Base-by-base conservation (phyloP, 2,113 vertebrate species). In the Charadrius vociferus region DNA sequence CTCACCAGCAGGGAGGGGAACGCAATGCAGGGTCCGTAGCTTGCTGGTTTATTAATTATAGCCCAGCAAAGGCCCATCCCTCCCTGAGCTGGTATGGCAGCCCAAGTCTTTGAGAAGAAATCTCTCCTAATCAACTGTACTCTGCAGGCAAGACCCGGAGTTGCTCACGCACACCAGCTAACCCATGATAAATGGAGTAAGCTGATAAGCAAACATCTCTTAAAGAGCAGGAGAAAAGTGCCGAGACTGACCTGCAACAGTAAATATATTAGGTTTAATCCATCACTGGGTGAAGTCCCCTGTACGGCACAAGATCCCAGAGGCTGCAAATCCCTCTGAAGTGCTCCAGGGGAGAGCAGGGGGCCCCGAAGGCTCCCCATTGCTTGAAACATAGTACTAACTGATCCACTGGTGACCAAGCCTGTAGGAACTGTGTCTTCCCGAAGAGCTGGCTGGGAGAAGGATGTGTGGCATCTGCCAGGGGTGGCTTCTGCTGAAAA, bases 321-420 rank as follows among this genome's bases (percentile, higher is more conserved):
- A 9, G 23, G 45, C 73, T 62, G 36, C 9, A 58, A 84, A 71
- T n/a, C 29, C 59, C 34, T 67, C 78, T 47, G 39, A 36, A 10
- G 21, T 12, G 7, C 58, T 75, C 23, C 62, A 55, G 16, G 23
- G 39, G 6, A n/a, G 73, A 13, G 12, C 34, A 65, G 19, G 58
- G 7, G 1, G 0, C 1, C 24, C 12, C 1, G 1, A 55, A 43
- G 70, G 3, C 55, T 71, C 59, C 41, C 10, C 5, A 6, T 18
- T 2, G 0, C 19, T 36, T 74, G 55, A 49, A 68, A 59, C 2
- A 10, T 4, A 12, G 6, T 3, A 21, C 36, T 55, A 47, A 70
- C 23, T n/a, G 45, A 55, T 26, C 7, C 56, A 3, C 9, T 14
- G 36, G 21, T 50, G 52, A 67, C 27, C 41, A 41, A 39, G 58